These are phyloP conservation scores for Channallabes apus DNA, from an alignment of 2,797 vertebrate genomes.

Conservation along the genomic window DNA sequence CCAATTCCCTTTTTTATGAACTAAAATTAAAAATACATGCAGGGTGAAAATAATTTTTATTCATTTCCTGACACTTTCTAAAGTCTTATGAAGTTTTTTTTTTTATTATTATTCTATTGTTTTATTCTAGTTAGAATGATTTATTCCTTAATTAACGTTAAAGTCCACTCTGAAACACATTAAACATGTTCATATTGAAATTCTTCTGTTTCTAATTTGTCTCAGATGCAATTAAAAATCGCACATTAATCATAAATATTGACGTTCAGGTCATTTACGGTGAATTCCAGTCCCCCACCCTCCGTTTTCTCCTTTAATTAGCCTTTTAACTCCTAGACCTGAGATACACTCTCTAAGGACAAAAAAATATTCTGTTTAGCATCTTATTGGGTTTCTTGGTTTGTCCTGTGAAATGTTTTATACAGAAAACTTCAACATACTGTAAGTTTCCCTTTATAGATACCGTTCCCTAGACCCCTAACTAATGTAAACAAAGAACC, in stretches of 20 bases:
- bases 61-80: not conserved
- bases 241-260: not conserved
- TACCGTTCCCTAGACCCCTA: not conserved
- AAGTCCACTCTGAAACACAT: not conserved
- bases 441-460: not conserved
- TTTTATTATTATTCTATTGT: not conserved
- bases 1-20: not conserved
- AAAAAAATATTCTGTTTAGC: not conserved
- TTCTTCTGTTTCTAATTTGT: not conserved
- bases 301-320: not conserved
- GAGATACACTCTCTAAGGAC: not conserved
- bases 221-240: not conserved
- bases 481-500: not conserved
- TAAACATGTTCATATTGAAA: not conserved
- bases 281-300: not conserved
- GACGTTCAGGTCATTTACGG: not conserved
- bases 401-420: not conserved
- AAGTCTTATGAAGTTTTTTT: not conserved
- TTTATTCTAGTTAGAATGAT: not conserved
- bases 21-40: not conserved
- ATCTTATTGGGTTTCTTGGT: not conserved
- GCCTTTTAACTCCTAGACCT: not conserved
- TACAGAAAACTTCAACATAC: not conserved
- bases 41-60: not conserved
- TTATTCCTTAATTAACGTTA: constrained; percentile 13